Conservation (phyloP, 2,888 invertebrate genomes). For the Brachyptera putata region DNA sequence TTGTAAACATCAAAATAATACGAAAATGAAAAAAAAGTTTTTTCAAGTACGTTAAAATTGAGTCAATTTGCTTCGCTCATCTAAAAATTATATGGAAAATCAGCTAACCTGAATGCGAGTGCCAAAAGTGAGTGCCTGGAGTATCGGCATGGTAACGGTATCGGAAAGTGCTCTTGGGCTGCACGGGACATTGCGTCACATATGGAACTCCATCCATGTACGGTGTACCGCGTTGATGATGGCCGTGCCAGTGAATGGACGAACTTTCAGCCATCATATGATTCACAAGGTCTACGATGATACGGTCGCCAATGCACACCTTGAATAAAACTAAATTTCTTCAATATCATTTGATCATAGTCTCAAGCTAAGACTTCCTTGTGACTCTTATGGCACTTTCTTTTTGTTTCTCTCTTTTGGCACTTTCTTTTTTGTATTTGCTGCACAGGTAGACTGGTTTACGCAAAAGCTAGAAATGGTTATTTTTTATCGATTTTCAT, state of each 20-base stretch:
- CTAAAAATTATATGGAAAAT: not conserved
- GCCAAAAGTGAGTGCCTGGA: constrained; percentile 83
- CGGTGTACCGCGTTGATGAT: constrained; percentile 71
- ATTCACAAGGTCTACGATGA: constrained; percentile 80
- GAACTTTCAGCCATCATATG: constrained; percentile 74
- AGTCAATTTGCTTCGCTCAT: no score
- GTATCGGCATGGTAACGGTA: constrained; percentile 65
- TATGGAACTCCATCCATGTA: constrained; percentile 89
- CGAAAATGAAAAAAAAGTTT: no score
- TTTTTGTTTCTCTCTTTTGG: no score
- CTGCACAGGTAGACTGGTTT: no score
- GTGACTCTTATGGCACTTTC: no score
- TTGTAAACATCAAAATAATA: no score
- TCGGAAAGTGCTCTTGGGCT: constrained; percentile 66
- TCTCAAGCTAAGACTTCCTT: no score
- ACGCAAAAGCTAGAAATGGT: no score
- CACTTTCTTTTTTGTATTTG: no score
- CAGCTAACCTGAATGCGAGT: constrained; percentile 59
- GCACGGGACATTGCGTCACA: constrained; percentile 80
- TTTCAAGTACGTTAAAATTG: no score
- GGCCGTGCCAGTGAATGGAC: constrained; percentile 89
- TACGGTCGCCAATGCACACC: constrained; percentile 81
- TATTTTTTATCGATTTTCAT: no score
- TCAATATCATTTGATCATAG: not conserved
- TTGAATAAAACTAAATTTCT: constrained; percentile 42